Evolutionary conservation across 2,797 vertebrate species (phyloP).

Genomic region (Neostethus bicornis): DNA sequence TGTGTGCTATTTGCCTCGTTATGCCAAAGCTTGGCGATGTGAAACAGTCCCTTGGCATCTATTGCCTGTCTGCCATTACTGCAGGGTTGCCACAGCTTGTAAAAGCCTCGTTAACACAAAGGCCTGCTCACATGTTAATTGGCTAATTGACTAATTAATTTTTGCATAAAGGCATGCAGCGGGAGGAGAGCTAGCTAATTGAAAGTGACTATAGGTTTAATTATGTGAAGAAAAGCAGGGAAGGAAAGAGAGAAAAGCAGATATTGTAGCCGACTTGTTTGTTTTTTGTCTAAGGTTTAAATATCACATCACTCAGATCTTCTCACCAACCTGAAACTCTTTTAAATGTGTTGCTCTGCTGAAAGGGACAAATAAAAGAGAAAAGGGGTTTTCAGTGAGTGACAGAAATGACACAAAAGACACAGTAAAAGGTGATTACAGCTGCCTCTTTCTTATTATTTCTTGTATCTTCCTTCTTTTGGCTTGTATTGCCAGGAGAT

Average conservation of each 20-base stretch:
- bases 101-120: slow-evolving; percentile 89
- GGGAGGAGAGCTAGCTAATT: slow-evolving; percentile 80
- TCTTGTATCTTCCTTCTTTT: neutral
- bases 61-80: slow-evolving; percentile 78
- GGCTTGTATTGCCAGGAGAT: slow-evolving; percentile 26
- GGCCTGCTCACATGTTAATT: slow-evolving; percentile 88
- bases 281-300: slow-evolving; percentile 1
- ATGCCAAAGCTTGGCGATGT: slow-evolving; percentile 43
- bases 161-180: slow-evolving; percentile 81
- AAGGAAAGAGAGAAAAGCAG: slow-evolving; percentile 56
- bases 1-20: slow-evolving; percentile 32
- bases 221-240: slow-evolving; percentile 72
- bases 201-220: slow-evolving; percentile 88
- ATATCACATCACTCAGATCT: slow-evolving; percentile 1
- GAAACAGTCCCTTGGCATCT: slow-evolving; percentile 77
- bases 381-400: slow-evolving; percentile 22
- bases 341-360: slow-evolving; percentile 5
- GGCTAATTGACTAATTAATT: slow-evolving; percentile 89
- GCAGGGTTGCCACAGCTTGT: slow-evolving; percentile 84
- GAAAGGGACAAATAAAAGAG: slow-evolving; percentile 20
- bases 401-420: slow-evolving; percentile 28
- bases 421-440: slow-evolving; percentile 27
- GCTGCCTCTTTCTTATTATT: slow-evolving; percentile 17
- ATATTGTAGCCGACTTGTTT: slow-evolving; percentile 21
- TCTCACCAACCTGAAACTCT: slow-evolving; percentile 9